These are phyloP conservation scores for Rhingia rostrata DNA, from an alignment of 2,888 invertebrate species.

Conservation along the genomic window DNA sequence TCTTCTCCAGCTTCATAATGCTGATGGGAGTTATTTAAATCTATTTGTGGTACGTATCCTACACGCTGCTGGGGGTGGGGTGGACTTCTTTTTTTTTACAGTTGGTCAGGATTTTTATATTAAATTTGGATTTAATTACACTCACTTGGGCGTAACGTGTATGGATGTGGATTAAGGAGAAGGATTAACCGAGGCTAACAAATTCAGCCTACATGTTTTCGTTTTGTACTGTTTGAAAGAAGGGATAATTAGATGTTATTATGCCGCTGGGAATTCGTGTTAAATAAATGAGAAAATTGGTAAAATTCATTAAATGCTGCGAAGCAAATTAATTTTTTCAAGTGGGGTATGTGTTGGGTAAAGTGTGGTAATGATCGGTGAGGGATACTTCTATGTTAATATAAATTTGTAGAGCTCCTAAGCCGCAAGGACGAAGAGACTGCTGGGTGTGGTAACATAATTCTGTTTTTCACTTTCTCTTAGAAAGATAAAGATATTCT, in stretches of 20 bases:
- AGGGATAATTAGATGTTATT: constrained; percentile 37
- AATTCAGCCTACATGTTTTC: not conserved
- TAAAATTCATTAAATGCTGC: constrained; percentile 39
- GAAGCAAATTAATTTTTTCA: too few species aligned
- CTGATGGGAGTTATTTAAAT: constrained; percentile 20
- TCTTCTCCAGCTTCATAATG: not conserved
- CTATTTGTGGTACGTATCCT: constrained; percentile 9
- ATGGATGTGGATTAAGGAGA: constrained; percentile 9
- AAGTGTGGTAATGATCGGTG: too few species aligned
- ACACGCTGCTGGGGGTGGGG: constrained; percentile 1
- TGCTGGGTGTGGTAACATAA: too few species aligned
- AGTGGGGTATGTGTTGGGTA: too few species aligned
- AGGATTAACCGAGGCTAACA: not conserved
- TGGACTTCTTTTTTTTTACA: not conserved
- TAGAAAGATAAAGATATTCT: too few species aligned
- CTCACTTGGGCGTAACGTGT: not conserved
- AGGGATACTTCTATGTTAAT: too few species aligned
- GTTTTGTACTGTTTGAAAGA: constrained; percentile 3
- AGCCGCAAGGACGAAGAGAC: too few species aligned
- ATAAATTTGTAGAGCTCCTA: too few species aligned
- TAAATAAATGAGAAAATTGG: constrained; percentile 50
- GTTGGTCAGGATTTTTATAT: constrained; percentile 31
- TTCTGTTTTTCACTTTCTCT: too few species aligned
- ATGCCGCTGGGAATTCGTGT: constrained; percentile 30
- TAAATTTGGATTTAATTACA: constrained; percentile 38